phyloP scores from a whole-genome alignment of 2,113 vertebrate species.

The Lophotis ruficrista region DNA sequence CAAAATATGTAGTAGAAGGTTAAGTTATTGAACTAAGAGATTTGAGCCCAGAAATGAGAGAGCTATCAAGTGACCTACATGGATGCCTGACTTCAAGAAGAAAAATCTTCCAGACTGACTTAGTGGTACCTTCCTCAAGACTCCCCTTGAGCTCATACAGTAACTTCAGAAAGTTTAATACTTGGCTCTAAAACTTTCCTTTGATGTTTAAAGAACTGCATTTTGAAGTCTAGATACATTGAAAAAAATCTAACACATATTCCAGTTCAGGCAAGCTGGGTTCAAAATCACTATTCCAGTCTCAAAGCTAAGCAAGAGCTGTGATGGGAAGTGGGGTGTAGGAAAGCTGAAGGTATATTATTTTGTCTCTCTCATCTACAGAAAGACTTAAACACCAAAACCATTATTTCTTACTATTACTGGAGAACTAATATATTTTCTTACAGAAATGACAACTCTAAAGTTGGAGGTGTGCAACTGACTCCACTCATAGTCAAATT shows the following conservation, averaged over 20 bases:
- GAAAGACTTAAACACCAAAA: not conserved
- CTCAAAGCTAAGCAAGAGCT: not conserved
- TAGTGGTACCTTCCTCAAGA: not conserved
- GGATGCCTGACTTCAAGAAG: not conserved
- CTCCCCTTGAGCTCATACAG: not conserved
- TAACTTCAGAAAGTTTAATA: not conserved
- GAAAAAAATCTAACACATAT: not conserved
- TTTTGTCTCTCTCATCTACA: not conserved
- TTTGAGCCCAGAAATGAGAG: not conserved
- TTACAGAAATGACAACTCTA: not conserved
- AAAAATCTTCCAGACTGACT: not conserved
- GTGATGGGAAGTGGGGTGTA: not conserved
- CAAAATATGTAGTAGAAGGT: not conserved
- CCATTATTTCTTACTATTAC: not conserved
- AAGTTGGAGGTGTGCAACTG: not conserved
- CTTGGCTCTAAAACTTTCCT: not conserved
- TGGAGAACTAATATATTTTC: not conserved
- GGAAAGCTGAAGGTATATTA: not conserved
- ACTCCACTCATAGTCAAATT: not conserved
- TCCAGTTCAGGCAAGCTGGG: not conserved
- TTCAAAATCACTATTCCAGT: not conserved
- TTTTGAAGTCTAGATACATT: not conserved
- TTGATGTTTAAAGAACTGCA: not conserved
- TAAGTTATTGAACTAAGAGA: not conserved
- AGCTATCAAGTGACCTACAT: rapidly evolving